Conservation (phyloP, 2,113 vertebrate genomes). For the Verasper variegatus region DNA sequence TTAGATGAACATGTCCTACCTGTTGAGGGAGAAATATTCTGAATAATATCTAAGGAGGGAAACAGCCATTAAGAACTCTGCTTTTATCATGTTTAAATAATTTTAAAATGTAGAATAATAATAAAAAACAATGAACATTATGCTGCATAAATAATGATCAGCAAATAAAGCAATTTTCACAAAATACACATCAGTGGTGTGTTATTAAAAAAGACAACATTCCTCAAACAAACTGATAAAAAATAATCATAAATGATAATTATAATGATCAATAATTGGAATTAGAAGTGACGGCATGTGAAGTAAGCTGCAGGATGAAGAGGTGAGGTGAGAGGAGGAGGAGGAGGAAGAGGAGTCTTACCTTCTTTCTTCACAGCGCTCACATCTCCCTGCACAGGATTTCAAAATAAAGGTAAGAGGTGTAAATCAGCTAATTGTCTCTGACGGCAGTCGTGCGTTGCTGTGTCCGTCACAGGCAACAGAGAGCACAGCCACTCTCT, state of each 20-base stretch:
- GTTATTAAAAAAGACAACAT: conserved; percentile 5
- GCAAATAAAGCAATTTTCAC: conserved; percentile 11
- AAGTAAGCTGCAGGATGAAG: conserved; percentile 17
- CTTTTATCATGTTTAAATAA: neutral
- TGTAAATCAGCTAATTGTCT: neutral
- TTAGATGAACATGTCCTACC: neutral
- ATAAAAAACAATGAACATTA: neutral
- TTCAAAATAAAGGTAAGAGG: neutral
- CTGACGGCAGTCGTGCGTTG: conserved; percentile 5
- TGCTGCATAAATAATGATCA: conserved; percentile 5
- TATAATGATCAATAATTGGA: conserved; percentile 13
- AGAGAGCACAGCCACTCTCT: conserved; percentile 17
- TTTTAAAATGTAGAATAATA: neutral
- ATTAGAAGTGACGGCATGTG: conserved; percentile 27
- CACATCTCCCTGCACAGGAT: neutral
- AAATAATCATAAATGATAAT: conserved; percentile 19
- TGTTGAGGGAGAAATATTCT: too few species aligned
- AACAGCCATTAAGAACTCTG: neutral
- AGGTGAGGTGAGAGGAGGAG: neutral
- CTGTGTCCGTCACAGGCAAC: conserved; percentile 9
- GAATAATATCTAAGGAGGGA: too few species aligned
- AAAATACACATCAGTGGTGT: conserved; percentile 13
- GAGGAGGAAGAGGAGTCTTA: conserved; percentile 44
- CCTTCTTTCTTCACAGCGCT: conserved; percentile 29
- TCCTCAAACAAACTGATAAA: conserved; percentile 3